phyloP scores from a whole-genome alignment of 1,140 invertebrate species.

The Tetragnatha versicolor region DNA sequence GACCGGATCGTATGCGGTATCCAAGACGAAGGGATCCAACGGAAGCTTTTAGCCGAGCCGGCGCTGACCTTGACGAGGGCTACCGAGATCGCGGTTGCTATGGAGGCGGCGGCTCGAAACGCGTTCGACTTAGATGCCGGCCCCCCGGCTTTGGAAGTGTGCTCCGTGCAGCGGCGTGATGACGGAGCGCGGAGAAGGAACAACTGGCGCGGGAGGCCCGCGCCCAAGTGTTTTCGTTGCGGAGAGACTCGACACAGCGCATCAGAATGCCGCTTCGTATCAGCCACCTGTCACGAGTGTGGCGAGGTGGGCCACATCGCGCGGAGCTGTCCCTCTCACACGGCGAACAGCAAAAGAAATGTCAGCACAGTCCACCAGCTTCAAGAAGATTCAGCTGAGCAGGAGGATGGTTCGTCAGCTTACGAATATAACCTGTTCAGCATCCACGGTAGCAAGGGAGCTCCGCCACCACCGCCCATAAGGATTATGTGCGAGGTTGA shows the following conservation, averaged over 20 bases:
- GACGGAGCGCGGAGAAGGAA: too few relatives aligned
- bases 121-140: too few relatives aligned
- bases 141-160: too few relatives aligned
- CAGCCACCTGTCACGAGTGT: background rate
- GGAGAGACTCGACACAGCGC: background rate
- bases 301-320: background rate
- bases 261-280: background rate
- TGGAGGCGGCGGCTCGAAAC: slow-evolving; percentile 2
- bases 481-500: background rate
- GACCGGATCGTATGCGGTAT: slow-evolving; percentile 15
- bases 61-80: background rate
- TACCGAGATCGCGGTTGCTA: background rate
- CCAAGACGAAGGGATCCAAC: background rate
- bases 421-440: background rate
- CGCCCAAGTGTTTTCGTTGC: background rate
- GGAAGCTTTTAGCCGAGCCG: background rate
- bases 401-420: background rate
- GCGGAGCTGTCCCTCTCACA: background rate
- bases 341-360: background rate
- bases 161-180: too few relatives aligned
- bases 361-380: background rate
- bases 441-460: too few relatives aligned
- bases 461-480: background rate
- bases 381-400: background rate
- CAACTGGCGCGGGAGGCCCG: too few relatives aligned